These are phyloP conservation scores for Catocala sponsa DNA, from an alignment of 2,888 invertebrate genomes.

Conservation along the genomic window DNA sequence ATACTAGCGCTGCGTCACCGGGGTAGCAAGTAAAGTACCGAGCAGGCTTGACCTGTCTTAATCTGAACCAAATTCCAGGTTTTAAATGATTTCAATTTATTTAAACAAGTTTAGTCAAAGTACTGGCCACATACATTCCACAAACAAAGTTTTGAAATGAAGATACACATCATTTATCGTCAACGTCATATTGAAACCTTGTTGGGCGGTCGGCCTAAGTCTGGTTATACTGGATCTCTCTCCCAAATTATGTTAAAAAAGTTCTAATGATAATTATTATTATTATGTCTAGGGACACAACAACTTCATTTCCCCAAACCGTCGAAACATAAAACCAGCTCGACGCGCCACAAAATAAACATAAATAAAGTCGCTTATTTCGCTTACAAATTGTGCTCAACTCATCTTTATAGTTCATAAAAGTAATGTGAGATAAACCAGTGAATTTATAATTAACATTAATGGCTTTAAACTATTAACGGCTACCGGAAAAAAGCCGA, in stretches of 20 bases:
- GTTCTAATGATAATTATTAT: slow-evolving; percentile 20
- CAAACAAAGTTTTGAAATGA: too few species aligned
- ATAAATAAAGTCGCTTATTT: slow-evolving; percentile 73
- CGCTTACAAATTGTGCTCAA: slow-evolving; percentile 82
- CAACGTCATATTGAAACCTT: not conserved
- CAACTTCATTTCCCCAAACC: slow-evolving; percentile 23
- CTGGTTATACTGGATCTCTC: not conserved
- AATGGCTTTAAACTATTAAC: slow-evolving; percentile 85
- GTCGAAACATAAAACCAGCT: slow-evolving; percentile 19
- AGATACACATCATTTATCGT: too few species aligned
- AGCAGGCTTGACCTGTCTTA: too few species aligned
- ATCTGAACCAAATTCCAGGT: too few species aligned
- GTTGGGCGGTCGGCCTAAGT: not conserved
- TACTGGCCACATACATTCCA: too few species aligned
- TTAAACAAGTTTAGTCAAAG: too few species aligned
- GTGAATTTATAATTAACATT: slow-evolving; percentile 85
- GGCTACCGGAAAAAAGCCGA: slow-evolving; percentile 84
- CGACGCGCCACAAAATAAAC: slow-evolving; percentile 51
- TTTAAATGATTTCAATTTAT: too few species aligned
- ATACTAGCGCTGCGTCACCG: too few species aligned
- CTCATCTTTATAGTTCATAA: slow-evolving; percentile 79
- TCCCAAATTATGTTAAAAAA: slow-evolving; percentile 3
- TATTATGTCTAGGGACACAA: slow-evolving; percentile 10
- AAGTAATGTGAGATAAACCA: slow-evolving; percentile 82
- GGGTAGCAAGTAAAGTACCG: too few species aligned